phyloP scores from a whole-genome alignment of 2,113 vertebrate species.

The Chinchilla lanigera region DNA sequence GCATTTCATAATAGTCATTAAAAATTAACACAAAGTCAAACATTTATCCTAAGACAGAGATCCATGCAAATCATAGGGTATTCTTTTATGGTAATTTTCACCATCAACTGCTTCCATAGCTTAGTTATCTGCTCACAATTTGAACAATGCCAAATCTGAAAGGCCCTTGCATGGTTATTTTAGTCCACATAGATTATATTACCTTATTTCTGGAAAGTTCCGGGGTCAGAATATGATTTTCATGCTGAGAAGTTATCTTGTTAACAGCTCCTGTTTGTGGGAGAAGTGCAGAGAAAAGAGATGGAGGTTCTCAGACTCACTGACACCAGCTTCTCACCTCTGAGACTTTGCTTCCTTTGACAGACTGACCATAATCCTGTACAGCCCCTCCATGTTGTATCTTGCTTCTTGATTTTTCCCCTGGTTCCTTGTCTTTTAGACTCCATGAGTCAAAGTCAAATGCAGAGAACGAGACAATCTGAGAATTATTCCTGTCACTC shows the following conservation, averaged over 20 bases:
- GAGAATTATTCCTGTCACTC: neutral
- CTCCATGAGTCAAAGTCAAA: neutral
- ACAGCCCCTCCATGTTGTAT: neutral
- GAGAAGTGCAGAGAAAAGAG: neutral
- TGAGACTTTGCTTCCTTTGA: neutral
- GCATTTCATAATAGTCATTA: neutral
- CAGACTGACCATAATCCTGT: neutral
- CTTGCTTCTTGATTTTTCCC: neutral
- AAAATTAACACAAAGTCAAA: neutral
- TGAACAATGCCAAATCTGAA: neutral
- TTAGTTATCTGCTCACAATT: neutral
- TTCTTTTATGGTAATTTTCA: neutral
- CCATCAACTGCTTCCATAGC: neutral
- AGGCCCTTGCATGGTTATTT: neutral
- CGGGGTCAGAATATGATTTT: neutral
- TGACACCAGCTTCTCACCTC: too few species aligned
- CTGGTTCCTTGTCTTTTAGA: neutral
- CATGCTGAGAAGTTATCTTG: neutral
- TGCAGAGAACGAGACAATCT: neutral
- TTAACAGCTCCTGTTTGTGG: neutral
- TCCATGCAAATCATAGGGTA: neutral
- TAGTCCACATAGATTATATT: neutral
- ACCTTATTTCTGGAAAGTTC: neutral
- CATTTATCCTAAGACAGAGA: neutral
- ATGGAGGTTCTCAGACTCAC: accelerated